Base-by-base conservation (phyloP, 1,140 invertebrate genomes). In the Muscidifurax raptorellus region DNA sequence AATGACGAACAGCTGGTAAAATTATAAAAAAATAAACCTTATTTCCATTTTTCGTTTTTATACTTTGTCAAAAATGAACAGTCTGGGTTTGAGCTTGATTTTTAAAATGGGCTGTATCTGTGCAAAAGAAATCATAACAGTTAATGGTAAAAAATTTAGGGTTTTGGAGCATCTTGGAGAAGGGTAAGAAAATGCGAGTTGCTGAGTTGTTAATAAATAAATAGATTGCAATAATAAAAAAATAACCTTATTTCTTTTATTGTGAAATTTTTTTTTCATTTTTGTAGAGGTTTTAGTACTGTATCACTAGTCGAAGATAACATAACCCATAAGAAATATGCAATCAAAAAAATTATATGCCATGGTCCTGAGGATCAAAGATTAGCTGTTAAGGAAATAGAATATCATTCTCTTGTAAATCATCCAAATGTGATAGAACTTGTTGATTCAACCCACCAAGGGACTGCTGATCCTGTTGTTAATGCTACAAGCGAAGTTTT, bases 71-170 rank as follows among this genome's bases (percentile, higher is more conserved):
- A 91, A 90, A 89, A 96, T 96, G 96, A 96, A 96, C 89, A 94
- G 95, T 83, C 90, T 96, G 85, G 96, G 95, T 81, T 94, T 96
- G 89, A 95, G 94, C 89, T 92, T 96, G 85, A 95, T 96, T 88
- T 92, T 96, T 78, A 95, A 95, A 94, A 96, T 97, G 94, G 97
- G 97, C 40, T 97, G 97, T 90, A 93, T 97, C 28, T 97, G 97
- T 93, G 94, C 95, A 22, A 96, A 95, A 89, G 96, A 97, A 93
- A 94, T 94, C n/a, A 89, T 97, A 47, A 93, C 93, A 72, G 94
- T 97, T 77, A 97, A 97, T 92, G 95, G 95, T 36, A 94, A 94
- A 81, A 95, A 95, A 89, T 97, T 96, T 89, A 94, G 92, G 85
- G 92, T 97, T 27, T 93, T 95, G 30, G 96, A 96, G 88, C 93